Evolutionary conservation across 2,888 invertebrate species (phyloP).

Genomic region (Aphodius granarius): DNA sequence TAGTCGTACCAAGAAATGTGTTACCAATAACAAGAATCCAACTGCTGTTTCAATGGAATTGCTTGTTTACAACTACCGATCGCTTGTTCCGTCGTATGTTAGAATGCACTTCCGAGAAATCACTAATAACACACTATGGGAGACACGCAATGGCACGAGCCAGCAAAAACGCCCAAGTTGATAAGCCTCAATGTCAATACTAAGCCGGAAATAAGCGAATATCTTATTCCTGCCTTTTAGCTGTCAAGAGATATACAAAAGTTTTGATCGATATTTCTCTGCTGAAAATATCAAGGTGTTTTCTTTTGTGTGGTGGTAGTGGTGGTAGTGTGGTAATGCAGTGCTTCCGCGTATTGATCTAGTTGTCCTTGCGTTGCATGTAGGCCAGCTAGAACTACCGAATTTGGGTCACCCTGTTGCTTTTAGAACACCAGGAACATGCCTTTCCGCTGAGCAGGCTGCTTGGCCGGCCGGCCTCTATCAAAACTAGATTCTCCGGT

Average conservation of each 20-base stretch:
- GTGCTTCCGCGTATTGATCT: slow-evolving; percentile 5
- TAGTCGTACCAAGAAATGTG: too few species aligned
- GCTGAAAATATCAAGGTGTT: background rate
- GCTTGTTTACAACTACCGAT: background rate
- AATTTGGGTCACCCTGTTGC: slow-evolving; percentile 13
- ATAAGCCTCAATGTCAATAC: background rate
- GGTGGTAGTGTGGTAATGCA: background rate
- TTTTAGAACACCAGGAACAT: background rate
- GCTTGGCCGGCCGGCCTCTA: background rate
- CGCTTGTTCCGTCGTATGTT: background rate
- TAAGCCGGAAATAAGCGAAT: background rate
- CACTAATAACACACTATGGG: background rate
- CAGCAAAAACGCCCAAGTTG: background rate
- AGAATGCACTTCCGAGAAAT: background rate
- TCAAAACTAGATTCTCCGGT: background rate
- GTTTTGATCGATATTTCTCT: background rate
- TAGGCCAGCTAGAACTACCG: background rate
- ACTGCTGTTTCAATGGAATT: background rate
- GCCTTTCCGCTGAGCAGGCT: background rate
- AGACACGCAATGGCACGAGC: background rate
- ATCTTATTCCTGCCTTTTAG: too few species aligned
- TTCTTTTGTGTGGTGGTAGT: background rate
- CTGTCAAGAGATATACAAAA: too few species aligned
- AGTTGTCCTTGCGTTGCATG: slow-evolving; percentile 12
- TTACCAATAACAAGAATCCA: background rate